Base-by-base conservation (phyloP, 2,888 invertebrate genomes). In the Tachina grossa region DNA sequence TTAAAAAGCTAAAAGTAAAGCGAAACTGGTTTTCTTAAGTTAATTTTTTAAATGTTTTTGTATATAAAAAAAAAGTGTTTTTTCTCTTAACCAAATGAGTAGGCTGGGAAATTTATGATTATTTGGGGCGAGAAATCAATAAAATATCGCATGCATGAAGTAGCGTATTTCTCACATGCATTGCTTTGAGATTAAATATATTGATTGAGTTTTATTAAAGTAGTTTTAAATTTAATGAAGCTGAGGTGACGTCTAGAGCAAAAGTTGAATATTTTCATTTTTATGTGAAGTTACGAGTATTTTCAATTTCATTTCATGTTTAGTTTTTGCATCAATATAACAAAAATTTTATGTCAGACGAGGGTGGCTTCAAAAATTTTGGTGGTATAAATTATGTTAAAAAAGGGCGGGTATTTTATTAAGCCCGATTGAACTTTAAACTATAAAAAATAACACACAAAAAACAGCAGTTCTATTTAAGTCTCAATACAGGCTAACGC, bases 51-150 rank as follows among this genome's bases (percentile, higher is more conserved):
- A 39, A 22, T 14, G 9, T 65, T 13, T 51, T 57, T 45, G n/a
- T 31, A n/a, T 31, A 1, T 31, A 31, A 3, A 31, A 31, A 31
- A 31, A 5, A 31, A 31, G 6, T 31, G 3, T 16, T 57, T 51
- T n/a, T n/a, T 71, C 63, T 41, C 6, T 14, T 47, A 31, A 51
- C 11, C 22, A 55, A 45, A 53, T 45, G 55, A 49, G 69, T 16
- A 77, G 59, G 59, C 66, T 59, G 45, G 59, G 61, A 47, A 78
- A 66, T 83, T 78, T 83, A 78, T 83, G 51, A 59, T 43, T 45
- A 68, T 65, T 78, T 61, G 55, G 55, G 47, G 51, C 65, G 43
- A 65, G 31, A 76, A 57, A 57, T 83, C 76, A 83, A 71, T 83
- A 57, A 49, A 55, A 71, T 31, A 6, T 31, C 31, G 31, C 45